These are phyloP conservation scores for Eidolon helvum DNA, from an alignment of 2,113 vertebrate species.

Conservation along the genomic window DNA sequence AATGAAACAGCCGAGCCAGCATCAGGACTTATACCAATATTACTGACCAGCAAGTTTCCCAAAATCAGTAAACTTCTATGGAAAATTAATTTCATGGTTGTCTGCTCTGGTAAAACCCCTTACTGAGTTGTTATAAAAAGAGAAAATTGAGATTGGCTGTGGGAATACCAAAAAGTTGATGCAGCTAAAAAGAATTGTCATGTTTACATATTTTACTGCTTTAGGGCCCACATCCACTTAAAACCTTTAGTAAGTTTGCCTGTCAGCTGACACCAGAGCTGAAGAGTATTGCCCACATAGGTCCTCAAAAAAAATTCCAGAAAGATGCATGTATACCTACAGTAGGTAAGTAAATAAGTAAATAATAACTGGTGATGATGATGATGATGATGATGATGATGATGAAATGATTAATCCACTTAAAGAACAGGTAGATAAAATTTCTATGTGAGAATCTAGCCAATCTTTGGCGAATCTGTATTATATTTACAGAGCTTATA, in stretches of 20 bases:
- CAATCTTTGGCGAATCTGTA: background rate
- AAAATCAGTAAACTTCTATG: constrained; percentile 67
- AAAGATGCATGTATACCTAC: background rate
- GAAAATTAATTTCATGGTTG: constrained; percentile 82
- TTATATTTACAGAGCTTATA: background rate
- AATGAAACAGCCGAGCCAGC: constrained; percentile 12
- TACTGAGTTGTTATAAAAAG: constrained; percentile 74
- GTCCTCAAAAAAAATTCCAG: background rate
- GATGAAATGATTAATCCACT: background rate
- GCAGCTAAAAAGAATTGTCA: constrained; percentile 66
- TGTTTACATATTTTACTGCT: constrained; percentile 46
- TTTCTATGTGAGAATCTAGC: background rate
- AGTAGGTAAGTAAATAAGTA: background rate
- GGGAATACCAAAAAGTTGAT: constrained; percentile 75
- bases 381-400: background rate
- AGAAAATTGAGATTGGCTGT: constrained; percentile 70
- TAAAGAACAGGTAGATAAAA: background rate
- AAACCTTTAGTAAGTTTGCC: background rate
- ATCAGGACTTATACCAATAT: constrained; percentile 33
- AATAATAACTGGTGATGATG: background rate
- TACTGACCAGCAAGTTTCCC: constrained; percentile 67
- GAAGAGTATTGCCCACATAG: background rate
- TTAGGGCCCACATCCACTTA: background rate
- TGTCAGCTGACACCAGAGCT: background rate
- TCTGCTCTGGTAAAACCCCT: constrained; percentile 77